A percentile compares a stretch with the other conserved stretches of the same genome.
Evolutionary conservation across 1,140 invertebrate genomes (phyloP).

Genomic region (Drosophila gunungcola): DNA sequence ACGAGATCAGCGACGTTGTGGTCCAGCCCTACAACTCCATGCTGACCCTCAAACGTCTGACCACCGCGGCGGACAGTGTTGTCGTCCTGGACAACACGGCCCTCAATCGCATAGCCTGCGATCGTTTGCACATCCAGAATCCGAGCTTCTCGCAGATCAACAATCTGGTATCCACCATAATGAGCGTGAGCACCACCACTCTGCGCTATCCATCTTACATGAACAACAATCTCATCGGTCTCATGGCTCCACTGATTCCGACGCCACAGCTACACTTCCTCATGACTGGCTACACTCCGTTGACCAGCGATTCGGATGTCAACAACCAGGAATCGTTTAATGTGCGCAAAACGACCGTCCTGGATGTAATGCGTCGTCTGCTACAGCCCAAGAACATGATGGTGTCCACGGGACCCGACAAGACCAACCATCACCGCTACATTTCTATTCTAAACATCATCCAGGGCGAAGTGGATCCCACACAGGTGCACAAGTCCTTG

Average conservation of each 20-base stretch:
- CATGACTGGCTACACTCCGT: constrained; percentile 99
- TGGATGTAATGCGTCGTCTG: constrained; percentile 87
- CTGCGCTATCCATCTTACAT: constrained; percentile 99
- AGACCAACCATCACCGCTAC: constrained; percentile 96
- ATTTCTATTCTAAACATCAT: constrained; percentile 99
- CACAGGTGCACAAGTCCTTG: constrained; percentile 86
- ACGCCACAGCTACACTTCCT: constrained; percentile 99
- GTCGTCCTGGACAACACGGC: constrained; percentile 99
- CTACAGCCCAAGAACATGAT: constrained; percentile 99
- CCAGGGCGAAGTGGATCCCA: constrained; percentile 87
- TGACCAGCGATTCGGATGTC: constrained; percentile 92
- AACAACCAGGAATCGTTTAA: constrained; percentile 57
- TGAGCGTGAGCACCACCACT: constrained; percentile 98
- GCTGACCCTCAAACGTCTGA: constrained; percentile 97
- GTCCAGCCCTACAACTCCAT: constrained; percentile 99
- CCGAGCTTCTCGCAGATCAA: constrained; percentile 99
- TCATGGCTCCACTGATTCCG: constrained; percentile 98
- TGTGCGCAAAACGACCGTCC: constrained; percentile 80
- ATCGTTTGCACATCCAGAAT: constrained; percentile 96
- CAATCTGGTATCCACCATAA: constrained; percentile 99
- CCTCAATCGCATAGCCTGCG: constrained; percentile 97
- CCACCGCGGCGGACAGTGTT: constrained; percentile 98
- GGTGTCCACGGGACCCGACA: constrained; percentile 97
- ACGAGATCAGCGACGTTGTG: constrained; percentile 99
- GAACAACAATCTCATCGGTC: constrained; percentile 99